Conservation (phyloP, 2,797 vertebrate genomes). For the Coranthus polyacanthus region DNA sequence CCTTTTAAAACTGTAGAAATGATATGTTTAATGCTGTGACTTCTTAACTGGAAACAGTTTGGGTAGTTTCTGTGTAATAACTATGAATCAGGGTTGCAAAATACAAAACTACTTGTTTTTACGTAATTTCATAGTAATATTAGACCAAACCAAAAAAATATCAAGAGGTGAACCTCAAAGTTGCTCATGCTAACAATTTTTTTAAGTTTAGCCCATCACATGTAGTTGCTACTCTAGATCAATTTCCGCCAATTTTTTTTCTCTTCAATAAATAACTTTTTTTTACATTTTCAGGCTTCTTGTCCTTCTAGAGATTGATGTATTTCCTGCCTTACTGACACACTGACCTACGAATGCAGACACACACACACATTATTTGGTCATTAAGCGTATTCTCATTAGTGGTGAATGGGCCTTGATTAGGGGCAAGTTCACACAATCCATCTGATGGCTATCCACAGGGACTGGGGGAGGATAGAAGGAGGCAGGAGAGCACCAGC, state of each 20-base stretch:
- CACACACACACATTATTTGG: conserved; percentile 63
- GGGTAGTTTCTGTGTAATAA: too few relatives aligned
- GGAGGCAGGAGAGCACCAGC: conserved; percentile 70
- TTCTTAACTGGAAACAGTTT: too few relatives aligned
- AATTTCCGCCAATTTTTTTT: not conserved
- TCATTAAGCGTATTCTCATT: conserved; percentile 84
- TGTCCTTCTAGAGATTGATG: conserved; percentile 16
- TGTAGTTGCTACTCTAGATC: too few relatives aligned
- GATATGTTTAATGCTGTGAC: too few relatives aligned
- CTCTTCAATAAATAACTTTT: not conserved
- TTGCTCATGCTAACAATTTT: too few relatives aligned
- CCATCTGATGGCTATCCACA: conserved; percentile 78
- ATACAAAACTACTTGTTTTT: too few relatives aligned
- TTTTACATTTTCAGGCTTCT: conserved; percentile 18
- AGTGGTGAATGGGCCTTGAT: conserved; percentile 79
- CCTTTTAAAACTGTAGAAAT: too few relatives aligned
- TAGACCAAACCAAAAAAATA: too few relatives aligned
- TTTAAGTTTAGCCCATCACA: too few relatives aligned
- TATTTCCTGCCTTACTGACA: conserved; percentile 40
- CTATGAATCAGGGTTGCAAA: too few relatives aligned
- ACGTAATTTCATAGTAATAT: too few relatives aligned
- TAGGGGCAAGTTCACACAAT: conserved; percentile 79
- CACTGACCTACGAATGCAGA: conserved; percentile 44
- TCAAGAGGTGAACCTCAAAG: too few relatives aligned
- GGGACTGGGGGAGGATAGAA: conserved; percentile 68